Evolutionary conservation across 2,113 vertebrate genomes (phyloP), one percentile per base, ranked within the genome.

Genomic region (Lampris megalopsis): DNA sequence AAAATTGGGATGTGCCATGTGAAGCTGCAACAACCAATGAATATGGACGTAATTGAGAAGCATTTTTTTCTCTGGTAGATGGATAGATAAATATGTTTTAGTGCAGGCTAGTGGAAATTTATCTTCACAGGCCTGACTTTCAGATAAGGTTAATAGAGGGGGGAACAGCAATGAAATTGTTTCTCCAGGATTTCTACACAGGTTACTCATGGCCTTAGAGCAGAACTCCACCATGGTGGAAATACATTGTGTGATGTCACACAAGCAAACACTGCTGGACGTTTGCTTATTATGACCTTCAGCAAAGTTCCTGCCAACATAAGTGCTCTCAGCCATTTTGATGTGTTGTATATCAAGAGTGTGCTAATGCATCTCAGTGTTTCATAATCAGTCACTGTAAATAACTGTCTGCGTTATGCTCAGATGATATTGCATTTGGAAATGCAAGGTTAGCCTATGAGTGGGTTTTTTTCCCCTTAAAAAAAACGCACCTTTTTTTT

Each of bases 161-260:
- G 24, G 24, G 24, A 24, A 24, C 24, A 24, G 24, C 24, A 24
- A 24, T 24, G 24, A 24, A 24, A 52, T 62, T 73, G 58, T 61
- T 77, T 68, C 71, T 67, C 38, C 47, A 5, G 38, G 81, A 72
- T 82, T 72, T 24, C 57, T 11, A 86, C 60, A 6, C 53, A 41
- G 38, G 45, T 73, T 73, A 63, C 56, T 63, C 35, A 54, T 78
- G 3, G 7, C 47, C 48, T 9, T 43, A 38, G 35, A 72, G 5
- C 59, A 42, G 49, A 77, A 9, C 63, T 77, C 68, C 47, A 40
- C 43, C 35, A 24, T 79, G 58, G 70, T 47, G 38, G 13, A 63
- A 59, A 85, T 88, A 70, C 81, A 62, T 80, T 67, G 13, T 72
- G 67, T 82, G 77, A 66, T 65, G 47, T 82, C 83, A 80, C 63